Evolutionary conservation across 2,797 vertebrate species (phyloP).

Genomic region (Neosilurus mollespiculum): DNA sequence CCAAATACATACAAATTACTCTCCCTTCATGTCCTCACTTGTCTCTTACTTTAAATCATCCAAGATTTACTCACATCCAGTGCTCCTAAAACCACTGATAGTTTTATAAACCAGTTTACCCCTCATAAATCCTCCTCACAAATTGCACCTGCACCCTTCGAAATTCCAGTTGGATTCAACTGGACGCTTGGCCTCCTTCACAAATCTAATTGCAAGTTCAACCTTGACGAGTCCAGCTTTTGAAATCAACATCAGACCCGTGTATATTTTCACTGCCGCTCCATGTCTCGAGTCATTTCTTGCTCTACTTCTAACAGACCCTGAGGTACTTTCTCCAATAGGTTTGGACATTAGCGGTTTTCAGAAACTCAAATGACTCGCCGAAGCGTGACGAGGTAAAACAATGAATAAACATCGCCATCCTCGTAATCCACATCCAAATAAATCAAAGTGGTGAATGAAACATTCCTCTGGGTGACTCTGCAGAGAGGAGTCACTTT

Average conservation of each 20-base stretch:
- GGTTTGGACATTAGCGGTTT: constrained; percentile 31
- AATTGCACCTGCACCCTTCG: constrained; percentile 18
- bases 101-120: background rate
- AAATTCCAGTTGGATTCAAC: constrained; percentile 37
- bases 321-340: constrained; percentile 42
- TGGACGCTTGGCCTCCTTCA: constrained; percentile 34
- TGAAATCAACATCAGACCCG: constrained; percentile 43
- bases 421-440: constrained; percentile 54
- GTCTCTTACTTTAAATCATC: constrained; percentile 57
- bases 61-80: constrained; percentile 13
- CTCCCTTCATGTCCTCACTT: constrained; percentile 56
- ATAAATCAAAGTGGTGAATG: constrained; percentile 51
- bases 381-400: constrained; percentile 56
- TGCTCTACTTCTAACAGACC: constrained; percentile 7
- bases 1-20: constrained; percentile 53
- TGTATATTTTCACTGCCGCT: constrained; percentile 42
- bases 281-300: constrained; percentile 26
- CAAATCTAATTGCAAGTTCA: constrained; percentile 29
- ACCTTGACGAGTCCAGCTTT: constrained; percentile 37
- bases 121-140: background rate
- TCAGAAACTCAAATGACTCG: constrained; percentile 48
- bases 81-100: constrained; percentile 12
- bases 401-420: constrained; percentile 58
- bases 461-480: constrained; percentile 42
- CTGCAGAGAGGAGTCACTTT: constrained; percentile 41